A percentile compares a stretch with the other conserved stretches of the same genome.
These are phyloP conservation scores for Orchestes rusci DNA, from an alignment of 2,888 invertebrate genomes.

Conservation along the genomic window DNA sequence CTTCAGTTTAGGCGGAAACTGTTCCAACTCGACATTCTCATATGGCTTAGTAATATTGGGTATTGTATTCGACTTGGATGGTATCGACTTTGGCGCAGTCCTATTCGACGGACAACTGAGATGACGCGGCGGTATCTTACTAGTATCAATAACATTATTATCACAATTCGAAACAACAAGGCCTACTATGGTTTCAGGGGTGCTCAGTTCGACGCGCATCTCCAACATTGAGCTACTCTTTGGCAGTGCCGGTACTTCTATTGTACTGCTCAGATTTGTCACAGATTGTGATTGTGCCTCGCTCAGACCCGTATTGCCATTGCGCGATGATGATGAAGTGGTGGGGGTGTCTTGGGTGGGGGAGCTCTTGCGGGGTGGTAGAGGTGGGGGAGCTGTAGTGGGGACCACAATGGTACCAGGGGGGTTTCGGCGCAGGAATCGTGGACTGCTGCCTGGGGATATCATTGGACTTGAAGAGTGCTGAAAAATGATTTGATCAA, in stretches of 20 bases:
- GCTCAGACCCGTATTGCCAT: conserved; percentile 22
- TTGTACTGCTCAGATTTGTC: conserved; percentile 33
- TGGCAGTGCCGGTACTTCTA: conserved; percentile 35
- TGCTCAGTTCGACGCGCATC: conserved; percentile 48
- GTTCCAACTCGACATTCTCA: conserved; percentile 31
- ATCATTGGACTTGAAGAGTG: conserved; percentile 51
- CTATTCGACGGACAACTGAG: conserved; percentile 38
- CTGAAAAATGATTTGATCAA: conserved; percentile 12
- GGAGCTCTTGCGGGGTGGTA: conserved; percentile 55
- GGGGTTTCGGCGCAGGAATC: conserved; percentile 41
- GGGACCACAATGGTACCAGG: conserved; percentile 37
- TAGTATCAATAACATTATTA: conserved; percentile 31
- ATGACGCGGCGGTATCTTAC: conserved; percentile 34
- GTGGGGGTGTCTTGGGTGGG: conserved; percentile 42
- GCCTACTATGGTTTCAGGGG: conserved; percentile 66
- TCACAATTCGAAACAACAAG: conserved; percentile 59
- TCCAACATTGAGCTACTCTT: conserved; percentile 43
- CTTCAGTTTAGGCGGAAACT: conserved; percentile 34
- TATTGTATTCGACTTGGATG: conserved; percentile 50
- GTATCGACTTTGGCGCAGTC: conserved; percentile 24
- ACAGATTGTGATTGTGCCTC: conserved; percentile 39
- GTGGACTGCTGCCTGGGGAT: conserved; percentile 54
- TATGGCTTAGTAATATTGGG: conserved; percentile 47
- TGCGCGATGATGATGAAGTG: conserved; percentile 29
- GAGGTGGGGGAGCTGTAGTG: conserved; percentile 49